Evolutionary conservation across 1,140 invertebrate species (phyloP).

Genomic region (Ips typographus): DNA sequence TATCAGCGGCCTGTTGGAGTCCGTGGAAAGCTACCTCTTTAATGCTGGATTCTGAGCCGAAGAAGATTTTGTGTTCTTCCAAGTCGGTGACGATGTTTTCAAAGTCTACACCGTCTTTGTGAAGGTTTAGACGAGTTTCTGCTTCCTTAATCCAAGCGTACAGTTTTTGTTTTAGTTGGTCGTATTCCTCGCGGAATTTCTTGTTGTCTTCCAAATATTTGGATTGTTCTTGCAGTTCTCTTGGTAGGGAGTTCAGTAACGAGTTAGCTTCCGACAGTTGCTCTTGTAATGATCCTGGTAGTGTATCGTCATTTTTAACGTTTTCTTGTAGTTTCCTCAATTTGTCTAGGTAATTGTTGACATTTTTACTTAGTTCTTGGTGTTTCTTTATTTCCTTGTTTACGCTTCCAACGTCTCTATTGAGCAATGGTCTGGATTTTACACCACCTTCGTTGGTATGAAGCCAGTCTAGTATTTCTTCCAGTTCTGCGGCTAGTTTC

Average conservation of each 20-base stretch:
- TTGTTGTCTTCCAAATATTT: constrained; percentile 81
- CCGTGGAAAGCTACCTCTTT: constrained; percentile 77
- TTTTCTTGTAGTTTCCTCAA: constrained; percentile 68
- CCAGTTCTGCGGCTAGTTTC: constrained; percentile 76
- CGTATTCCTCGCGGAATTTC: constrained; percentile 73
- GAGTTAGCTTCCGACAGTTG: constrained; percentile 81
- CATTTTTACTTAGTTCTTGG: constrained; percentile 65
- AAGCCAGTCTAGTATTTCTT: constrained; percentile 80
- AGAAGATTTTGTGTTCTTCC: constrained; percentile 84
- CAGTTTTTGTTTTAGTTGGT: constrained; percentile 72
- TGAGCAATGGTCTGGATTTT: constrained; percentile 78
- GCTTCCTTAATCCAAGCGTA: constrained; percentile 85
- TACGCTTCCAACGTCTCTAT: constrained; percentile 76
- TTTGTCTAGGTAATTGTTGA: constrained; percentile 70
- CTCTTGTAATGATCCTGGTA: constrained; percentile 77
- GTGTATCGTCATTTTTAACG: constrained; percentile 70
- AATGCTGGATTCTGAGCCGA: constrained; percentile 74
- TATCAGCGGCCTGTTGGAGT: constrained; percentile 80
- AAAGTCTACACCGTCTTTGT: constrained; percentile 84
- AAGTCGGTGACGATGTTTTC: constrained; percentile 79
- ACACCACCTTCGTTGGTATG: constrained; percentile 81
- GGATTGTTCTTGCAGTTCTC: constrained; percentile 75
- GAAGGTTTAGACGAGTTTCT: constrained; percentile 71
- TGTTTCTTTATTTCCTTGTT: constrained; percentile 81
- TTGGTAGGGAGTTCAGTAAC: constrained; percentile 72